Evolutionary conservation across 2,113 vertebrate species (phyloP), one percentile per base, ranked within the genome.

Genomic region (Amphiprion percula): DNA sequence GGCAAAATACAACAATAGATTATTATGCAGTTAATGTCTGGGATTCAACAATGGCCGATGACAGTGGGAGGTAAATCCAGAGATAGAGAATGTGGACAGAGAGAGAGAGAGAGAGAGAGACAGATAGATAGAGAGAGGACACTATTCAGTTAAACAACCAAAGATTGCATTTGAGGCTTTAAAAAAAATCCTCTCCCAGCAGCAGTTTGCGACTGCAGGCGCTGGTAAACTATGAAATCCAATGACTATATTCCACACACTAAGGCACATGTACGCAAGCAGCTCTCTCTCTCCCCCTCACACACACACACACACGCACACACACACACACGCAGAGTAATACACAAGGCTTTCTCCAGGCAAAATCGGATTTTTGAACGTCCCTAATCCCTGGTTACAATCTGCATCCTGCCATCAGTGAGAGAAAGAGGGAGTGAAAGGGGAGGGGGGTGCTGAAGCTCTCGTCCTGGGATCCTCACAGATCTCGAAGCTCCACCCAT

Each of bases 361-460:
- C 93, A 94, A 97, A 98, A 98, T 97, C 97, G 94, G 96, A 97
- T 99, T 97, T 97, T 93, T 96, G 93, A 94, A 94, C 94, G 94
- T 94, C 93, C 90, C 95, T 99, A 98, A 98, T 99, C 98, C 96
- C 94, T 44, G 1, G 92, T 93, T 94, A 95, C 96, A 97, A 97
- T 99, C 98, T 97, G 96, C 94, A 95, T 95, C 95, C 95, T 95
- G 94, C 93, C 88, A 87, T 93, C 89, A 94, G 90, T 80, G 82
- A 86, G 85, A 59, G 88, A 75, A 63, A 76, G 84, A 69, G 74
- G 60, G 71, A 69, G 73, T 37, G 66, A 44, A 24, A 19, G 44
- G 54, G 23, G 23, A 23, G 65, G 26, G 67, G 15, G n/a, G 39
- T 53, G 46, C 11, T 14, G 30, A 72, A 69, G 65, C 79, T 80